Conservation (phyloP, 2,797 vertebrate genomes). For the Microctenopoma stevenorrisi region DNA sequence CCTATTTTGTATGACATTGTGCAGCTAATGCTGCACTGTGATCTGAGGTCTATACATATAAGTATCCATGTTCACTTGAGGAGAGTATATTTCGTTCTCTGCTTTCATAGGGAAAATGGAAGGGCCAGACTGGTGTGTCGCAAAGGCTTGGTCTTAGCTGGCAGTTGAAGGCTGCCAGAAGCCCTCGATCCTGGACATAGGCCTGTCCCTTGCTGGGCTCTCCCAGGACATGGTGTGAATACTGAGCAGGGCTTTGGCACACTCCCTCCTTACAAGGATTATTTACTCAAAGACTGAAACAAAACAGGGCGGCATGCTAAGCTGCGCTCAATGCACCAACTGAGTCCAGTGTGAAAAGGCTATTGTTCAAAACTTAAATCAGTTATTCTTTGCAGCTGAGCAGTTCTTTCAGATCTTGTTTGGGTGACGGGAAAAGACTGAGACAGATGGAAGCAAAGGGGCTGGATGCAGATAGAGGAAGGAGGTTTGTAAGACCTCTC, state of each 20-base stretch:
- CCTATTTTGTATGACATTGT: constrained; percentile 50
- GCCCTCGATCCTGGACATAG: constrained; percentile 63
- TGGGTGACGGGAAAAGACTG: constrained; percentile 33
- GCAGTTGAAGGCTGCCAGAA: constrained; percentile 52
- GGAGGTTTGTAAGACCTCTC: constrained; percentile 48
- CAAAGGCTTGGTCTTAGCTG: constrained; percentile 32
- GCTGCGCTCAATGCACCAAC: constrained; percentile 62
- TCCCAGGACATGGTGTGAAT: constrained; percentile 71
- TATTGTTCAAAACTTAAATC: constrained; percentile 64
- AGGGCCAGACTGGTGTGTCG: constrained; percentile 52
- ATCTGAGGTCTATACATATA: constrained; percentile 62
- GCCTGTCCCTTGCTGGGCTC: constrained; percentile 71
- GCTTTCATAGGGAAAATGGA: constrained; percentile 52
- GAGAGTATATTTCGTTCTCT: constrained; percentile 49
- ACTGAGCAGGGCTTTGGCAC: constrained; percentile 68
- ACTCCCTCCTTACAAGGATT: constrained; percentile 61
- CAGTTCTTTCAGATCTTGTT: constrained; percentile 49
- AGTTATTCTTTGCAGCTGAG: constrained; percentile 50
- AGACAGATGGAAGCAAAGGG: constrained; percentile 45
- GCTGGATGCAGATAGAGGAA: constrained; percentile 60
- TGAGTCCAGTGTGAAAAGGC: constrained; percentile 69
- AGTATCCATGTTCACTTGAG: constrained; percentile 59
- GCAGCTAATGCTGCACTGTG: constrained; percentile 49
- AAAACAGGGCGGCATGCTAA: constrained; percentile 71
- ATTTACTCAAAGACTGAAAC: constrained; percentile 77